Evolutionary conservation across 2,797 vertebrate genomes (phyloP).

Genomic region (Cirrhinus mrigala): DNA sequence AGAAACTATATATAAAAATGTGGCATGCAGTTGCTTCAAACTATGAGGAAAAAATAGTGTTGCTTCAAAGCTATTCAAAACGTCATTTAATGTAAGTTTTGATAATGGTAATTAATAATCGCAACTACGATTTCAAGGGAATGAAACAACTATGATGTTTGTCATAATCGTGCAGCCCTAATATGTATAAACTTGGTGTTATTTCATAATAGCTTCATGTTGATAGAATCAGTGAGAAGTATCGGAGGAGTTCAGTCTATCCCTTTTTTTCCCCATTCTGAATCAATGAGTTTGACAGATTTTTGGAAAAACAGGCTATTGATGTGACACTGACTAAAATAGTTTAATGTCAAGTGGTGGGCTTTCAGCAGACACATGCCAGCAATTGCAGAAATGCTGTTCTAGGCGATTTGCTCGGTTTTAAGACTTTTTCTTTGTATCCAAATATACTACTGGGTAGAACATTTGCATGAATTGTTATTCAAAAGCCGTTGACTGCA

Average conservation of each 20-base stretch:
- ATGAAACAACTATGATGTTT: too few species aligned
- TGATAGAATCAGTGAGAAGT: not conserved
- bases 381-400: not conserved
- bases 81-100: too few species aligned
- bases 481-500: slow-evolving; percentile 51
- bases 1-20: too few species aligned
- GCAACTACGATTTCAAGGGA: too few species aligned
- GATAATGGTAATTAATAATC: too few species aligned
- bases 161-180: too few species aligned
- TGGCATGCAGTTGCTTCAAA: too few species aligned
- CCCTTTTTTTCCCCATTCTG: not conserved
- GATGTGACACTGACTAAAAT: not conserved
- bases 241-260: not conserved
- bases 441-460: not conserved
- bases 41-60: too few species aligned
- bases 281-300: not conserved
- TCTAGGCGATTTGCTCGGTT: not conserved
- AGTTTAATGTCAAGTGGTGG: not conserved
- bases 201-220: not conserved
- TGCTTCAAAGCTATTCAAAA: too few species aligned
- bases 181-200: not conserved
- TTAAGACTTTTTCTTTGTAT: not conserved
- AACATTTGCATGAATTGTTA: not conserved
- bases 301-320: not conserved
- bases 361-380: not conserved